These are phyloP conservation scores for Nebria salina DNA, from an alignment of 2,888 invertebrate species.

Conservation along the genomic window DNA sequence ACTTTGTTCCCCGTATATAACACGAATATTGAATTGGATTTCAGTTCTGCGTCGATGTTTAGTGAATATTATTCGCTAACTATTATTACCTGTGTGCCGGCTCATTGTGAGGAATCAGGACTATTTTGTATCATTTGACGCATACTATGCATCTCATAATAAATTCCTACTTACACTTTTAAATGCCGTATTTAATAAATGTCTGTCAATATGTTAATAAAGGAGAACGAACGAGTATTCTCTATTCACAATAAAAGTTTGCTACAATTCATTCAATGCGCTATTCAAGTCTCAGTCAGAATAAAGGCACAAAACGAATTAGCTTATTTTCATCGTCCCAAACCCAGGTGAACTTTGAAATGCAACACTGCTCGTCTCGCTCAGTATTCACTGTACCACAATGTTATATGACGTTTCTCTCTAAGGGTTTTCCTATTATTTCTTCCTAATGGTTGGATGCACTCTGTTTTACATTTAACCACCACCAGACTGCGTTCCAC, in stretches of 20 bases:
- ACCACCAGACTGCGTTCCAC: neutral
- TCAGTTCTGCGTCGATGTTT: neutral
- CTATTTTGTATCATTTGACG: no score
- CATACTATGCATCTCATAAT: no score
- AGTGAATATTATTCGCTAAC: neutral
- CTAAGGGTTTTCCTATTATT: neutral
- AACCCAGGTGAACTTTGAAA: neutral
- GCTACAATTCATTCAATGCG: neutral
- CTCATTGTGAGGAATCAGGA: neutral
- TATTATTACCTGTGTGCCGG: neutral
- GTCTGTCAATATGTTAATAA: neutral
- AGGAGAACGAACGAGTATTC: neutral
- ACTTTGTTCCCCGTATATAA: conserved; percentile 15
- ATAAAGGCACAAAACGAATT: neutral
- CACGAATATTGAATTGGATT: conserved; percentile 27
- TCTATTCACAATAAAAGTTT: neutral
- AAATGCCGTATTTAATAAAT: neutral
- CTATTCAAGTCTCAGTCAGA: neutral
- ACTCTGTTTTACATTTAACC: conserved; percentile 1
- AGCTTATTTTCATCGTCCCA: neutral
- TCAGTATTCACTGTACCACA: neutral
- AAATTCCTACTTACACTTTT: no score
- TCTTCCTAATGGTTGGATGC: conserved; percentile 1
- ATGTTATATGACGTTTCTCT: neutral
- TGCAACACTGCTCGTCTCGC: neutral